These are phyloP conservation scores for Tinea semifulvella DNA, from an alignment of 2,888 invertebrate species.

Conservation along the genomic window DNA sequence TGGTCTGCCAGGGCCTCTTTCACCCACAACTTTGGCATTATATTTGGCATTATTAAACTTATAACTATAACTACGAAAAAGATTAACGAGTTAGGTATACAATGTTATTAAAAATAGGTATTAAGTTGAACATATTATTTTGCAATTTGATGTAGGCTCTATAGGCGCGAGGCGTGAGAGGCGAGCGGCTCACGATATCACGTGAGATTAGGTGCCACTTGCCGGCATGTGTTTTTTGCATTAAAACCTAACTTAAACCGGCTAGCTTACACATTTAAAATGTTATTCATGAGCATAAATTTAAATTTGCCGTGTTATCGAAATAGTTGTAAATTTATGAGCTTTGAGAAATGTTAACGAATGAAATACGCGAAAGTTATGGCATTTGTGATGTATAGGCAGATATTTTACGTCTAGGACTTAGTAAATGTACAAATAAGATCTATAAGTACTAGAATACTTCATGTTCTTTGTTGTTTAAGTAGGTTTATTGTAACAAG, in stretches of 20 bases:
- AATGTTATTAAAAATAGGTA: background rate
- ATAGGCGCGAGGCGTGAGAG: slow-evolving; percentile 3
- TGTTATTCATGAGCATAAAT: slow-evolving; percentile 54
- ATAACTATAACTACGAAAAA: too few species aligned
- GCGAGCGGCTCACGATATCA: slow-evolving; percentile 34
- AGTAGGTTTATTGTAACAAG: too few species aligned
- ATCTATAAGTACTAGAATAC: too few species aligned
- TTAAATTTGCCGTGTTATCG: slow-evolving; percentile 58
- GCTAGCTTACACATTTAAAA: slow-evolving; percentile 39
- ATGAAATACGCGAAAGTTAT: slow-evolving; percentile 3
- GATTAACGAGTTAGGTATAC: background rate
- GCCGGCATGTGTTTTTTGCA: slow-evolving; percentile 40
- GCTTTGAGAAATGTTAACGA: slow-evolving; percentile 10
- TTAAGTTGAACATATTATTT: background rate
- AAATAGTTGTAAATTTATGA: slow-evolving; percentile 34
- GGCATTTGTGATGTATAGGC: background rate
- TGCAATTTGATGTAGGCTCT: background rate
- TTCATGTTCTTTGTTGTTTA: too few species aligned
- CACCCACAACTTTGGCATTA: too few species aligned
- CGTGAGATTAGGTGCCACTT: slow-evolving; percentile 44
- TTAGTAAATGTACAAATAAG: too few species aligned
- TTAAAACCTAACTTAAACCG: slow-evolving; percentile 31
- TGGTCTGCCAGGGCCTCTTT: too few species aligned
- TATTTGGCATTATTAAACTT: too few species aligned
- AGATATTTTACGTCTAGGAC: too few species aligned